Evolutionary conservation across 2,113 vertebrate genomes (phyloP), one percentile per base, ranked within the genome.

Genomic region (Salvator merianae): DNA sequence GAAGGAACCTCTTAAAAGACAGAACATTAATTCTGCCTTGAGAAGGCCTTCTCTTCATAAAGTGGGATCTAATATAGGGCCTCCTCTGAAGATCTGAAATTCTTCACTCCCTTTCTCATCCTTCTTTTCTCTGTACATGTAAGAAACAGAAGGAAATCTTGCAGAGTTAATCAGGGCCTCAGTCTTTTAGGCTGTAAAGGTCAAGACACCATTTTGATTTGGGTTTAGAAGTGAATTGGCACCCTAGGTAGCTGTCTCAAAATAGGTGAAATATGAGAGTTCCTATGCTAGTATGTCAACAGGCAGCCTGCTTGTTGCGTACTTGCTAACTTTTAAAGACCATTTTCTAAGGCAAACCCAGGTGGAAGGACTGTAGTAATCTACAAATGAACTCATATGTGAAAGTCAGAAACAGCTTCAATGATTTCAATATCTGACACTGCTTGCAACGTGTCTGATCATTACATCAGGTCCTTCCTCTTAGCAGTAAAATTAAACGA

Each of bases 211-310:
- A 71, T 55, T 74, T 82, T 74, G 20, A 72, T 47, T 47, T 74
- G 55, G 53, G 20, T 22, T 82, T 83, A 10, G 71, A 72, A 82
- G 63, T 24, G 22, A 63, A 74, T 62, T 83, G 55, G 71, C 81
- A 83, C 50, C 59, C 55, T 34, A 7, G 47, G 30, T 38, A 34
- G 71, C 38, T 34, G 8, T 83, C 71, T 74, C 81, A 74, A 50
- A 83, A 75, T 83, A 75, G 81, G 30, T 74, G 81, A 83, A 83
- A 83, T 59, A 74, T 65, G 71, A 83, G 71, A 75, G n/a, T 32
- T 22, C 69, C 30, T 74, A 55, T 65, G 30, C 38, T 20, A 40
- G 59, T 34, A 34, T 65, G 59, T 79, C 77, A 79, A 38, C 77
- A 82, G 81, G 53, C 80, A 82, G 22, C 16, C 24, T n/a, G 59